A percentile compares a stretch with the other conserved stretches of the same genome.
Evolutionary conservation across 2,113 vertebrate genomes (phyloP).

Genomic region (Prunella himalayana): DNA sequence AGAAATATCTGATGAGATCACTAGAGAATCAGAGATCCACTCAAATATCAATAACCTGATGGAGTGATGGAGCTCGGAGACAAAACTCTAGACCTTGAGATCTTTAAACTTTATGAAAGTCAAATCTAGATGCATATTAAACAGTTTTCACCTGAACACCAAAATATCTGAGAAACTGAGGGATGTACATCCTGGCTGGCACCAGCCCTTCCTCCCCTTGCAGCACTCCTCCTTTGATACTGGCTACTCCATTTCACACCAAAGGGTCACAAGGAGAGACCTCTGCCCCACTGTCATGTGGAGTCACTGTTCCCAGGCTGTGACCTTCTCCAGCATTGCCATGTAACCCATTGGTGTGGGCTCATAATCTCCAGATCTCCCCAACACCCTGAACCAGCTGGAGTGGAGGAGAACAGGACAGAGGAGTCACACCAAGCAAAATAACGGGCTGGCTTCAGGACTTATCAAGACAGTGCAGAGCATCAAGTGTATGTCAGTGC

Average conservation of each 20-base stretch:
- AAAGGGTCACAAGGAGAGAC: neutral
- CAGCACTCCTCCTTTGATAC: neutral
- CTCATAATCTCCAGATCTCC: neutral
- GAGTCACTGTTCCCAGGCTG: neutral
- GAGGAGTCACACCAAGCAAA: neutral
- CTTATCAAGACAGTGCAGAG: neutral
- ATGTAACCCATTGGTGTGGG: fast-evolving
- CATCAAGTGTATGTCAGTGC: neutral
- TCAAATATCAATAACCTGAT: neutral
- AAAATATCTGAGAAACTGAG: neutral
- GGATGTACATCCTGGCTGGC: neutral
- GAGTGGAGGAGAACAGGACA: neutral
- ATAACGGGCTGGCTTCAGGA: neutral
- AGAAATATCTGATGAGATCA: neutral
- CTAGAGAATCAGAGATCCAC: neutral
- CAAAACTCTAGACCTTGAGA: neutral
- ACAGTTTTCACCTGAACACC: neutral
- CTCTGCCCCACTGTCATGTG: fast-evolving
- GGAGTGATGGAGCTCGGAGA: neutral
- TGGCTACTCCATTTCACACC: neutral
- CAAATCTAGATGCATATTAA: neutral
- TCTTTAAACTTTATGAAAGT: neutral
- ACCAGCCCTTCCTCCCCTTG: neutral
- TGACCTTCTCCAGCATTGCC: neutral
- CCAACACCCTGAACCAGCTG: neutral